phyloP scores from a whole-genome alignment of 1,140 invertebrate species.

The Caenorhabditis remanei region DNA sequence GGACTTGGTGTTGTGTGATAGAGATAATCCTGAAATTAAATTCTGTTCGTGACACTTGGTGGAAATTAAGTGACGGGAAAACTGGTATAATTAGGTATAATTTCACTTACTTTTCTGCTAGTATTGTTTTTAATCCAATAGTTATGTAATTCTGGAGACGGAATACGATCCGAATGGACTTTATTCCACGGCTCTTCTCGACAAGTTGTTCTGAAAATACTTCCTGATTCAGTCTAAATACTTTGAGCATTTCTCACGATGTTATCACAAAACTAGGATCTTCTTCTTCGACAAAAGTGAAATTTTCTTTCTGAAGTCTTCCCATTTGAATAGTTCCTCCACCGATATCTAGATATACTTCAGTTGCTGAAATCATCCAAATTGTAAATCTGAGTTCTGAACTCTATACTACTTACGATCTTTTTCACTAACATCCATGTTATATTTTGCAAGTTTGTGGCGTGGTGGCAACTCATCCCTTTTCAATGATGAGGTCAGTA shows the following conservation, averaged over 20 bases:
- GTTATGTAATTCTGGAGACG: neutral
- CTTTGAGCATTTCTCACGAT: neutral
- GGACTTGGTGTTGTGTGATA: neutral
- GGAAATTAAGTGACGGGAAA: neutral
- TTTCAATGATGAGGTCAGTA: neutral
- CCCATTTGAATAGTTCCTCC: constrained; percentile 3
- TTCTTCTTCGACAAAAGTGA: neutral
- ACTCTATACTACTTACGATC: neutral
- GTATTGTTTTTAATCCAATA: neutral
- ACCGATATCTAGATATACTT: neutral
- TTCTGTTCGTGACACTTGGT: neutral
- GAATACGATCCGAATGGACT: neutral
- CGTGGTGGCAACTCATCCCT: neutral
- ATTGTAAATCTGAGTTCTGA: neutral
- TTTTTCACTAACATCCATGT: neutral
- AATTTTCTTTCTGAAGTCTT: neutral
- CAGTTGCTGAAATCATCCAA: neutral
- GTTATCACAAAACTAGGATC: neutral
- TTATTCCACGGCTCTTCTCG: neutral
- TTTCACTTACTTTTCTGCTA: neutral
- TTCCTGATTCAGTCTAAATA: neutral
- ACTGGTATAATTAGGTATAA: too few species aligned
- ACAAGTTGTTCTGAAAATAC: neutral
- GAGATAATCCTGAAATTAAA: neutral
- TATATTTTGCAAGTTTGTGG: neutral